Base-by-base conservation (phyloP, 2,888 invertebrate species). In the Ctena decussata region DNA sequence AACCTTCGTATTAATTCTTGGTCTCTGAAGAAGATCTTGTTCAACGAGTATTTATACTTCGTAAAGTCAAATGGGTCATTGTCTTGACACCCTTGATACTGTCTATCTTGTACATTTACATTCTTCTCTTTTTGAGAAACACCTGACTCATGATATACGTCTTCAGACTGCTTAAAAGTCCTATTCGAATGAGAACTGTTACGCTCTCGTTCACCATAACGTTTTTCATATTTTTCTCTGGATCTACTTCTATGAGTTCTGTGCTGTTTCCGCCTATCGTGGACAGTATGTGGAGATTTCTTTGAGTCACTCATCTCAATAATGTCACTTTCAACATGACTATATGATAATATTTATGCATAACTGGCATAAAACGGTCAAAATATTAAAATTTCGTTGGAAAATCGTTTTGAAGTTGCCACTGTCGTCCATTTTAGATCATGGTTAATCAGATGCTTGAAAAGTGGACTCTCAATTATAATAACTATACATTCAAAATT, bases 11-110 rank as follows among this genome's bases (percentile, higher is more conserved):
- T 91, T n/a, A 92, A 85, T 74, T 97, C 97, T 74, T 97, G 96
- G 89, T 97, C 97, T 78, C 97, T 97, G 90, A 97, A 97, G 92
- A 98, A 96, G 82, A 96, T 95, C 82, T 93, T 93, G 80, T 95
- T 94, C 37, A 96, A 90, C 21, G 94, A 93, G 12, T 84, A 78
- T 90, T 94, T 95, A 87, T 94, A 92, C 6, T 91, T 87, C 60
- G 85, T 90, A 83, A 94, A 93, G 27, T 90, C 89, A 85, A 90
- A 92, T 70, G 6, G 6, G 18, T 65, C 35, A 12, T 24, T 30
- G 32, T 65, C 35, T 30, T 65, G 27, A 8, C 88, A 90, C 12
- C 83, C 46, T 15, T 46, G 3, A 57, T 5, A 5, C 21, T 18
- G n/a, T 11, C 24, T 24, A 18, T 21, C 21, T 8, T 53, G n/a